Conservation (phyloP, 2,113 vertebrate species). For the Phyllopteryx taeniolatus region DNA sequence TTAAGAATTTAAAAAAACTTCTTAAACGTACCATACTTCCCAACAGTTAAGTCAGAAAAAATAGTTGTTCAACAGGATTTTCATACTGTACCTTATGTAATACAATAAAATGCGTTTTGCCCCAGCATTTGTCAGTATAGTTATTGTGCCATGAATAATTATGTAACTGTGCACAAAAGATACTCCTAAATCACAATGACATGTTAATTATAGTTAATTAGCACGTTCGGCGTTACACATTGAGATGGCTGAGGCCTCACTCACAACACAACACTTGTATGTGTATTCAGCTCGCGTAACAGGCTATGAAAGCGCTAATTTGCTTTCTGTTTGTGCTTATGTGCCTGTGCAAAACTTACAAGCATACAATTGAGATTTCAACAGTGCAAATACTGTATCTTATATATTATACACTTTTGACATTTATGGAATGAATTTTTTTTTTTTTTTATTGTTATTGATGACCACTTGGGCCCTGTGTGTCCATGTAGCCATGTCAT, state of each 20-base stretch:
- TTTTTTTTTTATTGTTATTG: neutral
- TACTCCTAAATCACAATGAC: slow-evolving; percentile 12
- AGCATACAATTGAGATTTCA: neutral
- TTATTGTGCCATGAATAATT: slow-evolving; percentile 22
- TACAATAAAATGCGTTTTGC: neutral
- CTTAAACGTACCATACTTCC: no score
- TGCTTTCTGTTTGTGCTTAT: neutral
- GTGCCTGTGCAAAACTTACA: neutral
- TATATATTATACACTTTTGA: neutral
- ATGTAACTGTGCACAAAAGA: slow-evolving; percentile 15
- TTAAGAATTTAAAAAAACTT: no score
- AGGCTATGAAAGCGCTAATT: neutral
- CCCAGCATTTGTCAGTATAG: neutral
- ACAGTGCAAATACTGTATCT: neutral
- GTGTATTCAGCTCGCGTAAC: neutral
- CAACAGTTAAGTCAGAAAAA: no score
- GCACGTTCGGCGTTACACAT: slow-evolving; percentile 21
- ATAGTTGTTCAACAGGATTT: neutral
- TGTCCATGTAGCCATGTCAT: slow-evolving; percentile 16
- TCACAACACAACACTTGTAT: slow-evolving; percentile 19
- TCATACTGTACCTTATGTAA: neutral
- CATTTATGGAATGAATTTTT: neutral
- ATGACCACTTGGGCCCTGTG: neutral
- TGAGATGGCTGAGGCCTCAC: slow-evolving; percentile 5
- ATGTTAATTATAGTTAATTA: slow-evolving; percentile 22